Evolutionary conservation across 2,113 vertebrate species (phyloP).

Genomic region (Picathartes gymnocephalus): DNA sequence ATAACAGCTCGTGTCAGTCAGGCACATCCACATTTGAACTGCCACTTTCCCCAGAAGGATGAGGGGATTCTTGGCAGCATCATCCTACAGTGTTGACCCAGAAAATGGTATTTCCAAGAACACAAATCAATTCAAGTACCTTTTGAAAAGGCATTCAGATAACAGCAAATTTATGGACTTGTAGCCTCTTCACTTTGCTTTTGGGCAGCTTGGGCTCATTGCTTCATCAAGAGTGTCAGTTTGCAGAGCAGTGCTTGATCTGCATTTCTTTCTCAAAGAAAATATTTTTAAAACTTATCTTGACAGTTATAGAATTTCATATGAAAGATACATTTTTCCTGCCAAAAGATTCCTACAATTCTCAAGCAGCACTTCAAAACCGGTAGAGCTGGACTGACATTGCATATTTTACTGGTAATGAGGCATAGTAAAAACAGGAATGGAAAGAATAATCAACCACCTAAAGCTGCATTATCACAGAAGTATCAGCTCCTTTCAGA

Average conservation of each 20-base stretch:
- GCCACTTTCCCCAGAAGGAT: background rate
- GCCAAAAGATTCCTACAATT: conserved; percentile 55
- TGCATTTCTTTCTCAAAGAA: conserved; percentile 16
- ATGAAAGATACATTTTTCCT: conserved; percentile 46
- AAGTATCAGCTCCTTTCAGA: conserved; percentile 2
- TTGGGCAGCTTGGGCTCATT: background rate
- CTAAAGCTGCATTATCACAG: conserved; percentile 14
- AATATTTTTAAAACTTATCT: conserved; percentile 58
- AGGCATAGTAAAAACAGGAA: conserved; percentile 44
- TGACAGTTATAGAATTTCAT: conserved; percentile 52
- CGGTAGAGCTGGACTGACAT: conserved; percentile 34
- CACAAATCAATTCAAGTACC: background rate
- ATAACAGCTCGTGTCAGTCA: background rate
- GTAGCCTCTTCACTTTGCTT: background rate
- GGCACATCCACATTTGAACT: background rate
- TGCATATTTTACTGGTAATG: conserved; percentile 52
- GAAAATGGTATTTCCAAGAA: background rate
- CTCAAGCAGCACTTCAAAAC: conserved; percentile 49
- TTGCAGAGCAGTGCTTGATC: background rate
- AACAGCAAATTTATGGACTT: background rate
- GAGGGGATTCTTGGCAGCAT: background rate
- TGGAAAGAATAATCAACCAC: conserved; percentile 21
- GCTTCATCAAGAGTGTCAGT: conserved; percentile 10
- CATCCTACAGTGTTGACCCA: background rate
- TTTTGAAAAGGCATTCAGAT: background rate